phyloP scores from a whole-genome alignment of 1,140 invertebrate species.

The Doryteuthis pealeii region DNA sequence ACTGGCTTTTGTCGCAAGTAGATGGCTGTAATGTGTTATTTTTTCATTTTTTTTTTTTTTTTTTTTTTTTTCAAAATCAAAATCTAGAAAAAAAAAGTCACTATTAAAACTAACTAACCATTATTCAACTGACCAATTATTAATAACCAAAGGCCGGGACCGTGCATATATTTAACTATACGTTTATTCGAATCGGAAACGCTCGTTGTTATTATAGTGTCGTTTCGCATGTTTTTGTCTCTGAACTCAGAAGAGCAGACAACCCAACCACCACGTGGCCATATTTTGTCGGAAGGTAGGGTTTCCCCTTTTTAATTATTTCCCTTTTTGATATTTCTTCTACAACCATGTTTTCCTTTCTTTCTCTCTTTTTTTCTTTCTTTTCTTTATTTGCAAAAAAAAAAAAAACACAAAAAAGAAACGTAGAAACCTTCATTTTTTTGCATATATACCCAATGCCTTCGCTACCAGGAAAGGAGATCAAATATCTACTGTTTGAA shows the following conservation, averaged over 20 bases:
- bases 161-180: slow-evolving; percentile 24
- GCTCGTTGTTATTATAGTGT: slow-evolving; percentile 65
- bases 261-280: slow-evolving; percentile 20
- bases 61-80: too few species aligned
- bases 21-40: too few species aligned
- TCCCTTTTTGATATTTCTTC: neutral
- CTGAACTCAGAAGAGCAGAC: slow-evolving; percentile 71
- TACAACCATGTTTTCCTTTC: neutral
- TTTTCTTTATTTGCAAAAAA: too few species aligned
- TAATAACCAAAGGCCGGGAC: slow-evolving; percentile 20
- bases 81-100: too few species aligned
- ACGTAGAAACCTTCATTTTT: too few species aligned
- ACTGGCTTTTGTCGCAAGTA: too few species aligned
- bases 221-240: slow-evolving; percentile 79
- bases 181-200: neutral
- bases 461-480: too few species aligned
- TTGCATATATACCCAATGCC: too few species aligned
- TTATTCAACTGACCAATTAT: neutral
- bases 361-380: too few species aligned
- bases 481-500: too few species aligned
- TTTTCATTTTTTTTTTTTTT: too few species aligned
- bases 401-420: too few species aligned
- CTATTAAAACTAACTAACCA: neutral
- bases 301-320: slow-evolving; percentile 18
- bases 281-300: slow-evolving; percentile 25